These are phyloP conservation scores for Scleropages formosus DNA, from an alignment of 2,797 vertebrate species.

Conservation along the genomic window DNA sequence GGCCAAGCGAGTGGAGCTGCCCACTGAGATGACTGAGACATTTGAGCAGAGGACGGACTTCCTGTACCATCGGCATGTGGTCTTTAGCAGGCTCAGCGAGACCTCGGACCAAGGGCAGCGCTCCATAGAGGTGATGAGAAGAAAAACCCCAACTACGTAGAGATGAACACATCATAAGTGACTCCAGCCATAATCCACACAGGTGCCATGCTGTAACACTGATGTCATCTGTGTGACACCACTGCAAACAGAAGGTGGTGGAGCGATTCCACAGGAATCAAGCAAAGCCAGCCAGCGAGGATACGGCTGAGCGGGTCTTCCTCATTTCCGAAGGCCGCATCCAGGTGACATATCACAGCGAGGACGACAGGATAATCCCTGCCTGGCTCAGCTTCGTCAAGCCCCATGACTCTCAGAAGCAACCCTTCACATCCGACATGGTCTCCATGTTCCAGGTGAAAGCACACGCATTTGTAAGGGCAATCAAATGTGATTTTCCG, in stretches of 20 bases:
- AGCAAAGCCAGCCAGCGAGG: slow-evolving; percentile 63
- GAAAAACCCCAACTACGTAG: neutral
- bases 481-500: neutral
- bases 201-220: neutral
- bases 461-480: neutral
- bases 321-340: slow-evolving; percentile 62
- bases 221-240: neutral
- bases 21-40: slow-evolving; percentile 67
- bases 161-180: neutral
- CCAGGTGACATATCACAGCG: slow-evolving; percentile 70
- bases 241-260: slow-evolving; percentile 71
- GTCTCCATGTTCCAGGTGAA: slow-evolving; percentile 71
- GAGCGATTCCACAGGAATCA: slow-evolving; percentile 72
- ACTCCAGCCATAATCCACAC: neutral
- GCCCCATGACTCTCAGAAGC: slow-evolving; percentile 54
- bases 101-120: neutral
- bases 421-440: slow-evolving; percentile 63
- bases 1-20: slow-evolving; percentile 59
- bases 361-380: slow-evolving; percentile 63
- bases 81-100: slow-evolving; percentile 57
- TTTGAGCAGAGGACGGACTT: slow-evolving; percentile 74
- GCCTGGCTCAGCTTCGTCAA: slow-evolving; percentile 70
- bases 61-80: slow-evolving; percentile 63
- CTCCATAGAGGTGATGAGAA: slow-evolving; percentile 42
- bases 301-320: slow-evolving; percentile 72